phyloP scores from a whole-genome alignment of 2,888 invertebrate species.

The Brachycybe producta region DNA sequence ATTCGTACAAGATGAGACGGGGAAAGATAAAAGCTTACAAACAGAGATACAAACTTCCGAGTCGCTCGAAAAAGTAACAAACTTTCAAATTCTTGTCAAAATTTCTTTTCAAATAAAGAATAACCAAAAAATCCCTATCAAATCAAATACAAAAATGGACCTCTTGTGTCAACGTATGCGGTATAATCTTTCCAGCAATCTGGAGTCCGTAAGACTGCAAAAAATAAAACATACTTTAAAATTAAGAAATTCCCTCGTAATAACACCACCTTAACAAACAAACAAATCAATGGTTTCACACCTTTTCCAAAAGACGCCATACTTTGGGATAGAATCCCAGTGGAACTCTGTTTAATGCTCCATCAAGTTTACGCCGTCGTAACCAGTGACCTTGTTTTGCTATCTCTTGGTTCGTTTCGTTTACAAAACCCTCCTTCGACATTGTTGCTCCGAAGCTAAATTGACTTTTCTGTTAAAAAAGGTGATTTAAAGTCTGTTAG shows the following conservation, averaged over 20 bases:
- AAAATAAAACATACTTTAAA: background rate
- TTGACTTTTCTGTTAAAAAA: constrained; percentile 38
- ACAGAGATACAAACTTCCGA: too few relatives aligned
- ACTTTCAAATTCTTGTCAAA: too few relatives aligned
- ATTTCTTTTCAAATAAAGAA: background rate
- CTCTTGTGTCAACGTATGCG: constrained; percentile 87
- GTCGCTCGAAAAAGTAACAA: too few relatives aligned
- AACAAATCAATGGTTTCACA: constrained; percentile 29
- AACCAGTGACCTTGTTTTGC: constrained; percentile 96
- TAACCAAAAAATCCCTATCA: constrained; percentile 14
- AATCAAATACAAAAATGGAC: constrained; percentile 30
- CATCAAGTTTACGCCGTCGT: constrained; percentile 81
- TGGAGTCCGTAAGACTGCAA: constrained; percentile 78
- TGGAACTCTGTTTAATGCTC: constrained; percentile 92
- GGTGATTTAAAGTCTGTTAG: too few relatives aligned
- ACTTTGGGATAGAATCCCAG: constrained; percentile 90
- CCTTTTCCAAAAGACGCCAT: constrained; percentile 79
- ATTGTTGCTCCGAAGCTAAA: constrained; percentile 35
- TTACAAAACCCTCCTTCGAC: constrained; percentile 31
- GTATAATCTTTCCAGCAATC: constrained; percentile 79
- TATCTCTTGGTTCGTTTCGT: constrained; percentile 39
- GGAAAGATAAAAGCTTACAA: too few relatives aligned
- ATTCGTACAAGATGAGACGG: too few relatives aligned
- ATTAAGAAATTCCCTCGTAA: background rate
- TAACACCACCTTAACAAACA: background rate